Evolutionary conservation across 2,113 vertebrate species (phyloP), one percentile per base, ranked within the genome.

Genomic region (Pycnonotus jocosus): DNA sequence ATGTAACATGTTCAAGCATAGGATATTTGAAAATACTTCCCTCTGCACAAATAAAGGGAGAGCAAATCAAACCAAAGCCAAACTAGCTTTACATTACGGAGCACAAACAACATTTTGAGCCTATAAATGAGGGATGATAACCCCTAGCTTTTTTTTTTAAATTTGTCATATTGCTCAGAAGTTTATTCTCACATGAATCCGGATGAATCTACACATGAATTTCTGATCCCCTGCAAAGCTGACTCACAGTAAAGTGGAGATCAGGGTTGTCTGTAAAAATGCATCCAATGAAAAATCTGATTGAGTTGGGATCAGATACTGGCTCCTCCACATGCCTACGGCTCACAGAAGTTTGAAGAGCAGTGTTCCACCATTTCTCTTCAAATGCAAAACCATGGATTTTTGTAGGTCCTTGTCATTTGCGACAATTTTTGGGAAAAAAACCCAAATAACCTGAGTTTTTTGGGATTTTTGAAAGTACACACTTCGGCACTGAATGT

Each of bases 1-100:
- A 24, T 31, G 11, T 14, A 23, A 21, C 1, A 2, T 4, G 1
- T 51, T 71, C 57, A 72, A 17, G 5, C 8, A 23, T 0, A 4
- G 16, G 7, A 47, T 27, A 38, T 68, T 44, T 72, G 15, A 66
- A 87, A 77, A 66, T 42, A n/a, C 4, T 31, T 8, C 27, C 5
- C 10, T 66, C 17, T 57, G 12, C 28, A 65, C 2, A 58, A 6
- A 24, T 44, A 50, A 73, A 44, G 24, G 6, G 12, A 23, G 15
- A 50, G 3, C 8, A 35, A 37, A 20, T 3, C 5, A 35, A 66
- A 33, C 12, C 33, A 45, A 65, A 48, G 4, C 8, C 6, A 58
- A 44, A 7, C 2, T 9, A 56, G 15, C 13, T 56, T 44, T 44
- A 58, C 1, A 6, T 40, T 25, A 69, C 3, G 1, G 25, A 68